These are phyloP conservation scores for Ataeniobius toweri DNA, from an alignment of 2,797 vertebrate species.

Conservation along the genomic window DNA sequence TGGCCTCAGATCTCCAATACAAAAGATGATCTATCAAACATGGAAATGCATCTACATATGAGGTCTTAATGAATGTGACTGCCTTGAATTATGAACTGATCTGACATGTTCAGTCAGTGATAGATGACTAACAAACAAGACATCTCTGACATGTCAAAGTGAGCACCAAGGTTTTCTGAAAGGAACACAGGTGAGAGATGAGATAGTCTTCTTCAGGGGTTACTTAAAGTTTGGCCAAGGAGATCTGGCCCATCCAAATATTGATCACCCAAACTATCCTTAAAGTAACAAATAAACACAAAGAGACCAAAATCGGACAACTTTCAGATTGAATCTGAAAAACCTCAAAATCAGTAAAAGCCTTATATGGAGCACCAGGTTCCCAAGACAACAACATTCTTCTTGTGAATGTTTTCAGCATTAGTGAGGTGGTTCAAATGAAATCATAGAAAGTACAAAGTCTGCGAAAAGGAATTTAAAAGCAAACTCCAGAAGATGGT, in stretches of 20 bases:
- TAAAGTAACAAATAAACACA: not conserved
- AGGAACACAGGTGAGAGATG: not conserved
- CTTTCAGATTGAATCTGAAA: not conserved
- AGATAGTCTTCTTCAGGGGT: not conserved
- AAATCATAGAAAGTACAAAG: not conserved
- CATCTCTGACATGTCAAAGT: conserved; percentile 9
- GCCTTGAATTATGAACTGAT: conserved; percentile 29
- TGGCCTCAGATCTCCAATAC: not conserved
- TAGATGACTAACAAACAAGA: conserved; percentile 23
- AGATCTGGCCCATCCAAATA: not conserved
- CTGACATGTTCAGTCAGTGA: conserved; percentile 35
- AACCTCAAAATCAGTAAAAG: not conserved
- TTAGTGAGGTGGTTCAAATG: not conserved
- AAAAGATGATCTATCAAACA: conserved; percentile 24
- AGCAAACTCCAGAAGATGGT: not conserved
- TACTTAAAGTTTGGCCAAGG: not conserved
- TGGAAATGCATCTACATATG: conserved; percentile 11
- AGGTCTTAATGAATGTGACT: conserved; percentile 21
- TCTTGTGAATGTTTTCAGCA: not conserved
- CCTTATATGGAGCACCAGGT: not conserved
- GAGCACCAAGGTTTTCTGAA: not conserved
- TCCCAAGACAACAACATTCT: not conserved
- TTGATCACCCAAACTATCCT: not conserved
- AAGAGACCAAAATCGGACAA: not conserved
- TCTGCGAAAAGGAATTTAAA: not conserved